Evolutionary conservation across 2,113 vertebrate species (phyloP).

Genomic region (Gavia stellata): DNA sequence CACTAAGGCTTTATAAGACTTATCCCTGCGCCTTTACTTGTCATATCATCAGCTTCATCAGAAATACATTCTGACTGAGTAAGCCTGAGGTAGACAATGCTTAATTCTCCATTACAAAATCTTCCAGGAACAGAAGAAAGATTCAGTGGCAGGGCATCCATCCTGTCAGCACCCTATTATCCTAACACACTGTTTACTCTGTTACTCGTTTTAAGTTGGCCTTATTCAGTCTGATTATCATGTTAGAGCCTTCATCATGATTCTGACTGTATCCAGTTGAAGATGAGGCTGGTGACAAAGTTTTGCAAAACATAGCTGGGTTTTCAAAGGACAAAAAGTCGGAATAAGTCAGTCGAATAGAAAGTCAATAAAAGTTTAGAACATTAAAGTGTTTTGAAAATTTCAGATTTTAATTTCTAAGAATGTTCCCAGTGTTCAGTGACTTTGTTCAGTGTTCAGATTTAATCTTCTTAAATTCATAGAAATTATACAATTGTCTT

Average conservation of each 20-base stretch:
- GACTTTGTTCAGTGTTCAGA: not conserved
- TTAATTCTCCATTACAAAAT: slow-evolving; percentile 76
- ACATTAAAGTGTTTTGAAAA: not conserved
- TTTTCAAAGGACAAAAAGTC: not conserved
- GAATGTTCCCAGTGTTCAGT: not conserved
- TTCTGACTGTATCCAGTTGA: not conserved
- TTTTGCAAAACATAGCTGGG: not conserved
- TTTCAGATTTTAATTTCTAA: not conserved
- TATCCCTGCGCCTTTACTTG: slow-evolving; percentile 55
- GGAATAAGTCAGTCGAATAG: not conserved
- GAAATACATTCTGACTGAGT: slow-evolving; percentile 74
- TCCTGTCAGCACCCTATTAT: slow-evolving; percentile 70
- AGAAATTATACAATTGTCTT: not conserved
- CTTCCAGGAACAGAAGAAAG: slow-evolving; percentile 64
- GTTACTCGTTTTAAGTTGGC: slow-evolving; percentile 53
- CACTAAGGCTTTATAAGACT: slow-evolving; percentile 48
- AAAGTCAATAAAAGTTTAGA: not conserved
- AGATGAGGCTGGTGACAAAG: not conserved
- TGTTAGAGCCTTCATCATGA: not conserved
- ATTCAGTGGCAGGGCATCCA: slow-evolving; percentile 69
- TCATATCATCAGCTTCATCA: slow-evolving; percentile 72
- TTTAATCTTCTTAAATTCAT: not conserved
- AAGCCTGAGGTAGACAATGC: slow-evolving; percentile 72
- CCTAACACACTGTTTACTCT: slow-evolving; percentile 64
- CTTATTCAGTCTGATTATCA: slow-evolving; percentile 65